phyloP scores from a whole-genome alignment of 2,113 vertebrate genomes.

The Tragelaphus imberbis region DNA sequence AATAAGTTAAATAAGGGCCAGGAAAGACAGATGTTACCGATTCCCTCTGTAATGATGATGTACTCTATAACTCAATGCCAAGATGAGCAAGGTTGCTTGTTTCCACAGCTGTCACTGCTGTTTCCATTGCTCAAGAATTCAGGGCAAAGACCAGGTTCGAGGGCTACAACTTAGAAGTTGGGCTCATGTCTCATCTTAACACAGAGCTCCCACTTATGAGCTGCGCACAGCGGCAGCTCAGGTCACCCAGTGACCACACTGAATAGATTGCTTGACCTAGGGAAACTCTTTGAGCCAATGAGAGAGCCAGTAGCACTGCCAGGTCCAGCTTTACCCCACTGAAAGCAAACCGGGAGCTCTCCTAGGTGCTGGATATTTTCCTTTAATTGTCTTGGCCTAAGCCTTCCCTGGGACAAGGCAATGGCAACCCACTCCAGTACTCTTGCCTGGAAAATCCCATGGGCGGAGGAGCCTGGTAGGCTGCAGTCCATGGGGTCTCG shows the following conservation, averaged over 20 bases:
- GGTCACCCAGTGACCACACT: neutral
- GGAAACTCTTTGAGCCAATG: neutral
- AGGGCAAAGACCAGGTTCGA: neutral
- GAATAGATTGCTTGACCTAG: neutral
- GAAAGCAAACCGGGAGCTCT: neutral
- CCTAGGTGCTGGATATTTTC: slow-evolving; percentile 18
- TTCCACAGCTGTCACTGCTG: slow-evolving; percentile 17
- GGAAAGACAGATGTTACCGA: slow-evolving; percentile 48
- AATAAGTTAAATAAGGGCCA: slow-evolving; percentile 56
- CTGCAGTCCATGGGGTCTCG: too few relatives aligned
- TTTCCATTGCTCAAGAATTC: slow-evolving; percentile 22
- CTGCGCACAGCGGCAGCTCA: neutral
- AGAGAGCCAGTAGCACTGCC: neutral
- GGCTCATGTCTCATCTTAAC: neutral
- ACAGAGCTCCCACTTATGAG: neutral
- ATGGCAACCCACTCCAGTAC: too few relatives aligned
- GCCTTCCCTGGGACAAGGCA: neutral
- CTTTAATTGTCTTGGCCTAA: neutral
- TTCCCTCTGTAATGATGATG: neutral
- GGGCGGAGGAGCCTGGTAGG: too few relatives aligned
- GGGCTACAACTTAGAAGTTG: neutral
- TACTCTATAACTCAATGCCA: neutral
- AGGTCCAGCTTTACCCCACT: neutral
- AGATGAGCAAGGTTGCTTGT: slow-evolving; percentile 5
- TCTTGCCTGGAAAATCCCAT: too few relatives aligned